Evolutionary conservation across 2,888 invertebrate genomes (phyloP).

Genomic region (Latheticus oryzae): DNA sequence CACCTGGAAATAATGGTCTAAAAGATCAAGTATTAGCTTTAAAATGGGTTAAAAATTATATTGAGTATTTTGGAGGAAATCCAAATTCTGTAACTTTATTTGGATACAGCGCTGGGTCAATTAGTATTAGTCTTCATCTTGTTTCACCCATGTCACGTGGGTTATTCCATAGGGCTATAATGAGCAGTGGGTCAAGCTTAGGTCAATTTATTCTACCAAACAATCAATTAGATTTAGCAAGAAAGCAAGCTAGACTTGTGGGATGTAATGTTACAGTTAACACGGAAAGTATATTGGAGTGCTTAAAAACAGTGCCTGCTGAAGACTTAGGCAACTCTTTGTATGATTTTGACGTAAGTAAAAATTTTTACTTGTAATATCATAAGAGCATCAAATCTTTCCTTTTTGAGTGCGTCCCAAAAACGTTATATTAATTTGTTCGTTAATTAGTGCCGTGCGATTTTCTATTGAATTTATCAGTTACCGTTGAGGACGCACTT

Average conservation of each 20-base stretch:
- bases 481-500: neutral
- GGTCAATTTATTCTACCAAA: conserved; percentile 68
- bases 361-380: no score
- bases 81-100: conserved; percentile 73
- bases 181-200: conserved; percentile 74
- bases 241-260: conserved; percentile 72
- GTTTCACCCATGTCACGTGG: conserved; percentile 76
- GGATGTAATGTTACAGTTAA: conserved; percentile 65
- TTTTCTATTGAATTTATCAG: no score
- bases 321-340: conserved; percentile 67
- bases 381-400: no score
- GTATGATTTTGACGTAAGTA: conserved; percentile 56
- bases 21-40: conserved; percentile 78
- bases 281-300: conserved; percentile 70
- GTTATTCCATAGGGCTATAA: conserved; percentile 77
- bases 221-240: conserved; percentile 71
- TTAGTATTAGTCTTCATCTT: conserved; percentile 67
- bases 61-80: conserved; percentile 77
- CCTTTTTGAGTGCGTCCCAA: no score
- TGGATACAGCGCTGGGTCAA: conserved; percentile 69
- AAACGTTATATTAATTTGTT: conserved; percentile 41
- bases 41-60: conserved; percentile 75
- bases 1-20: conserved; percentile 77
- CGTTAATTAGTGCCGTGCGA: no score
- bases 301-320: conserved; percentile 70